These are phyloP conservation scores for Periplaneta americana DNA, from an alignment of 1,140 invertebrate genomes.

Conservation along the genomic window DNA sequence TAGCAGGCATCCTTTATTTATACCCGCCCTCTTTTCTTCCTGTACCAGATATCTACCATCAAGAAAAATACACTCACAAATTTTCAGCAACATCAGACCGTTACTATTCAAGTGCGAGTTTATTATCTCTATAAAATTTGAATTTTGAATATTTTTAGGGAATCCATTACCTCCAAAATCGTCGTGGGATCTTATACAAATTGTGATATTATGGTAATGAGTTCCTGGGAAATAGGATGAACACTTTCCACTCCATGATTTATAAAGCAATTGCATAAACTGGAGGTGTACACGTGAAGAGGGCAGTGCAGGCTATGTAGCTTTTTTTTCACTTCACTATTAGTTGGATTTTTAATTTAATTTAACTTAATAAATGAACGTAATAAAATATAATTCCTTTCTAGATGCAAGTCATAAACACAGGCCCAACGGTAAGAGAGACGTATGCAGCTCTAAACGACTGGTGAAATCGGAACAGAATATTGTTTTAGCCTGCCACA, in stretches of 20 bases:
- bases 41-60: background rate
- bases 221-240: background rate
- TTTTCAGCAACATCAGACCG: background rate
- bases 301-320: too few species aligned
- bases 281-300: background rate
- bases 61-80: background rate
- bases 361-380: background rate
- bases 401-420: too few species aligned
- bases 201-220: background rate
- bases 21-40: background rate
- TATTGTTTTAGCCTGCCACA: too few species aligned
- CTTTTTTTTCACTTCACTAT: background rate
- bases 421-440: too few species aligned
- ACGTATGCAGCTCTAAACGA: too few species aligned
- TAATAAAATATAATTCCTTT: background rate
- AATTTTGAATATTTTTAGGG: background rate
- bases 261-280: background rate
- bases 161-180: background rate
- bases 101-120: background rate
- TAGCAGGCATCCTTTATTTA: too few species aligned
- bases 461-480: too few species aligned
- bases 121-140: background rate
- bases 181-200: background rate
- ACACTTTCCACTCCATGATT: background rate
- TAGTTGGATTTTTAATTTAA: background rate